Evolutionary conservation across 2,113 vertebrate species (phyloP), one percentile per base, ranked within the genome.

Genomic region (Raja brachyura): DNA sequence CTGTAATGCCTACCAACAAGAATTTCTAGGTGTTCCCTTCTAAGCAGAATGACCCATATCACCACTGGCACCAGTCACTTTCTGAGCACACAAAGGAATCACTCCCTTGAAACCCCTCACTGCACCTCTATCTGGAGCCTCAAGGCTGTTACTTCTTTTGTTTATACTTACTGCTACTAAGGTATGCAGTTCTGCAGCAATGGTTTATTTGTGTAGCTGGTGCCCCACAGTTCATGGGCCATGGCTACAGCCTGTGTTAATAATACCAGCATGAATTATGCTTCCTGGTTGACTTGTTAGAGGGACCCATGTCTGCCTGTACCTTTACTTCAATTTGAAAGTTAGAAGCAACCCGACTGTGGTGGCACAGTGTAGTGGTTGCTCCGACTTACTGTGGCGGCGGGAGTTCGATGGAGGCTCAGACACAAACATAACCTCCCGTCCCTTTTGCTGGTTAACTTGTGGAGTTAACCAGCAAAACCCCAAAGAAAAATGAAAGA

Each of bases 111-210:
- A 68, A 73, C 66, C 66, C 20, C 66, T 92, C 66, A 88, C 20
- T 92, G 63, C 61, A 68, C 66, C 96, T 96, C 96, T 96, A 96
- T 95, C 95, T 96, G 95, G 95, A 96, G 96, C 97, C 96, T 96
- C 96, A 68, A 97, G 95, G 96, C 95, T 96, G 96, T 96, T 96
- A 96, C 96, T 94, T 94, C 94, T 95, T 96, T 97, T 97, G 96
- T 97, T 97, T 97, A 96, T 97, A 96, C 96, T 97, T 96, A 96
- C 97, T 95, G 96, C 96, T 95, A 95, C 96, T 97, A 96, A 97
- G 96, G 96, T 97, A 96, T 63, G 94, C 95, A 95, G 95, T 96
- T 96, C 95, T 94, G 96, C 96, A 94, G 95, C 95, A 95, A 94
- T 95, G 96, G 96, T 97, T 97, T 97, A 97, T 97, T 97, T 97